phyloP scores from a whole-genome alignment of 2,797 vertebrate species.

The Semotilus atromaculatus region DNA sequence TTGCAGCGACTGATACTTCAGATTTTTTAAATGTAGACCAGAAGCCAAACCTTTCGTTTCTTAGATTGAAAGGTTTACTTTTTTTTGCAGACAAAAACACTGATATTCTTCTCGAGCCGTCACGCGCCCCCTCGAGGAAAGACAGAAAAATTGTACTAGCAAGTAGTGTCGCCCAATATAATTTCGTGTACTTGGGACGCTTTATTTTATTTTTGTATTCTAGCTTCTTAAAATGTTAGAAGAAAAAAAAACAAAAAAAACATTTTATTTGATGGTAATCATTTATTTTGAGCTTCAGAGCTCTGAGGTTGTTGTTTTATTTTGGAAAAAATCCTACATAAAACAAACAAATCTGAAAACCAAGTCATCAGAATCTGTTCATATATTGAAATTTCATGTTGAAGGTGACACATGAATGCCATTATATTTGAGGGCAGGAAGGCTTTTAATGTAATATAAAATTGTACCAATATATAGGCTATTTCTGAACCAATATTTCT shows the following conservation, averaged over 20 bases:
- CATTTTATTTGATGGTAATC: neutral
- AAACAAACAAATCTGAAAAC: neutral
- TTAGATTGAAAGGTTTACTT: neutral
- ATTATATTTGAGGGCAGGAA: neutral
- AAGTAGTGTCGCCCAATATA: neutral
- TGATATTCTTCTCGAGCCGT: too few relatives aligned
- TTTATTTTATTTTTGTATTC: neutral
- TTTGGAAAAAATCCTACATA: neutral
- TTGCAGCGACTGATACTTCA: neutral
- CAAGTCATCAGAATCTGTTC: neutral
- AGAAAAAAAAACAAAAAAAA: neutral
- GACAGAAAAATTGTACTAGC: too few relatives aligned
- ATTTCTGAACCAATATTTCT: neutral
- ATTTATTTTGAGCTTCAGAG: neutral
- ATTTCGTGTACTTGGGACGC: neutral
- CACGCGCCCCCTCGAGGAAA: neutral
- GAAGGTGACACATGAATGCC: neutral
- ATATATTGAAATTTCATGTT: neutral
- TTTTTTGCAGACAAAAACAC: neutral
- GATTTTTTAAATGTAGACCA: neutral
- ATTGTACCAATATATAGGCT: neutral
- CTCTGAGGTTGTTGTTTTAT: neutral
- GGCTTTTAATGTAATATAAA: slow-evolving; percentile 22
- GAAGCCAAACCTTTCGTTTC: neutral
- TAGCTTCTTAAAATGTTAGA: neutral